These are phyloP conservation scores for Lucinisca nassula DNA, from an alignment of 2,888 invertebrate genomes.

Conservation along the genomic window DNA sequence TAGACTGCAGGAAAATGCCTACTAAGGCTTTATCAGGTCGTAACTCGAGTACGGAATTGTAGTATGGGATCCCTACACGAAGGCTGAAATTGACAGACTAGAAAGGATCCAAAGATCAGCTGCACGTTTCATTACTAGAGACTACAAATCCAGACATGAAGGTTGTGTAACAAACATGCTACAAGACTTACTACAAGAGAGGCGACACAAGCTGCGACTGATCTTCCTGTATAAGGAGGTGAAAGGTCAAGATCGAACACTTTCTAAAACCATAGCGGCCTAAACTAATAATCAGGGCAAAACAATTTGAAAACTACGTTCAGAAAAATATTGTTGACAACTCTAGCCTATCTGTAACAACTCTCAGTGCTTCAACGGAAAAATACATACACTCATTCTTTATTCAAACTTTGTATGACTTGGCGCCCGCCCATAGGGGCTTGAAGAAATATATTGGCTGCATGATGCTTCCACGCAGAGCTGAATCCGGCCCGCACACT, in stretches of 20 bases:
- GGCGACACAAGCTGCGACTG: too few relatives aligned
- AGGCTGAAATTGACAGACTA: conserved; percentile 50
- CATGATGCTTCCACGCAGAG: too few relatives aligned
- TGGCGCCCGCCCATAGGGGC: too few relatives aligned
- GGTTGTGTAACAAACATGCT: too few relatives aligned
- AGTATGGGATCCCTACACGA: conserved; percentile 52
- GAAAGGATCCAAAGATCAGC: conserved; percentile 44
- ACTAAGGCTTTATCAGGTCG: conserved; percentile 34
- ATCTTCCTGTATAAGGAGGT: too few relatives aligned
- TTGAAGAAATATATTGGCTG: too few relatives aligned
- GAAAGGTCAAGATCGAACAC: too few relatives aligned
- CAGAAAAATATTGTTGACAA: background rate
- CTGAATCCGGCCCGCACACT: too few relatives aligned
- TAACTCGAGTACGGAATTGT: conserved; percentile 53
- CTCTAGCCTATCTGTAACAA: background rate
- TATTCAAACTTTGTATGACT: background rate
- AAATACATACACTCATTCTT: background rate
- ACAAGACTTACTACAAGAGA: too few relatives aligned
- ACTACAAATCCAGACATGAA: background rate
- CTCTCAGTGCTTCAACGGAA: background rate
- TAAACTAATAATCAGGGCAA: background rate
- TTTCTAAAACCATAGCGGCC: too few relatives aligned
- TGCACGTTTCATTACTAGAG: background rate
- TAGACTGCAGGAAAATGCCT: conserved; percentile 25
- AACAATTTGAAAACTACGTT: background rate